These are phyloP conservation scores for Drosophila pseudoobscura DNA, from an alignment of 1,140 invertebrate species.

Conservation along the genomic window DNA sequence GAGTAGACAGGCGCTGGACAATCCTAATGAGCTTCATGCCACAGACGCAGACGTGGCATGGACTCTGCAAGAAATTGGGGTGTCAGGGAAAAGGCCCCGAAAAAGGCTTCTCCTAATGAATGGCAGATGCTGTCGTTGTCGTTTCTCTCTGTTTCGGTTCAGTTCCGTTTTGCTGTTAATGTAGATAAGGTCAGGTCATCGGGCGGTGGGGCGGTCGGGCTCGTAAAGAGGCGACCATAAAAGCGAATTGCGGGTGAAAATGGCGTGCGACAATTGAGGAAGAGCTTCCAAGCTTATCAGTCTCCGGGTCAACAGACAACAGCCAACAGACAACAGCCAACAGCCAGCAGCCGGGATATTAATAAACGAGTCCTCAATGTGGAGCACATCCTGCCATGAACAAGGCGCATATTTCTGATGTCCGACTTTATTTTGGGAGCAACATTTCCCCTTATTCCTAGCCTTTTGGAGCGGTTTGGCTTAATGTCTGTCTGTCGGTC, in stretches of 20 bases:
- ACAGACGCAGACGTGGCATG: constrained; percentile 12
- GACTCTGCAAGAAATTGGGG: constrained; percentile 52
- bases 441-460: too few species aligned
- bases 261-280: constrained; percentile 26
- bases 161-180: constrained; percentile 24
- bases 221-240: constrained; percentile 66
- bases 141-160: too few species aligned
- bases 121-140: too few species aligned
- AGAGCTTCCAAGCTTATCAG: constrained; percentile 25
- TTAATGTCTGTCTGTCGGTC: constrained; percentile 35
- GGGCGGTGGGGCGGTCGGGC: constrained; percentile 36
- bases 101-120: neutral
- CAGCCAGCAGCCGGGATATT: constrained; percentile 16
- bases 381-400: constrained; percentile 7
- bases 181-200: constrained; percentile 72
- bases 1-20: constrained; percentile 31
- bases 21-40: constrained; percentile 58
- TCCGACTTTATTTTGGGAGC: neutral
- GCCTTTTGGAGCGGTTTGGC: constrained; percentile 16
- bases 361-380: constrained; percentile 44
- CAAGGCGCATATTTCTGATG: constrained; percentile 26
- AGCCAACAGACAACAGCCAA: neutral
- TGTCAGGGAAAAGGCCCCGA: neutral
- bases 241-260: constrained; percentile 49
- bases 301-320: neutral